Evolutionary conservation across 2,113 vertebrate genomes (phyloP).

Genomic region (Nipponia nippon): DNA sequence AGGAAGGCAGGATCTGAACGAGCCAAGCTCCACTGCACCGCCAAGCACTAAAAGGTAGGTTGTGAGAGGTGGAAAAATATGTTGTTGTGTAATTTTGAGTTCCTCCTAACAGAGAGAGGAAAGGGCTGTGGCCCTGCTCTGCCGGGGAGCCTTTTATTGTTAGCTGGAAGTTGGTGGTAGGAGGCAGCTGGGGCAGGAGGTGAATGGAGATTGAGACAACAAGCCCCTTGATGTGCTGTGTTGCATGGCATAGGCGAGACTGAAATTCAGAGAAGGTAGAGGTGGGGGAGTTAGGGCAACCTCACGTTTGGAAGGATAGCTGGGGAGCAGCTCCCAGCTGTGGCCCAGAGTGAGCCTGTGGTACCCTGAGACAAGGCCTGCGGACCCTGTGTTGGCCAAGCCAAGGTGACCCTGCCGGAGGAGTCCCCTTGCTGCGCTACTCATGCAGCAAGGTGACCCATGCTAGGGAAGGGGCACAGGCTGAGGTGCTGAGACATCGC

Average conservation of each 20-base stretch:
- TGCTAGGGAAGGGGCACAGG: background rate
- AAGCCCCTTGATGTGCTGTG: background rate
- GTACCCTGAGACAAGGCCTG: background rate
- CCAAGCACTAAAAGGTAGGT: background rate
- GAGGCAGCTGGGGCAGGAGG: background rate
- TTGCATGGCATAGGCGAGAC: background rate
- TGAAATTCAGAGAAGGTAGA: background rate
- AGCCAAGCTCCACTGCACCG: background rate
- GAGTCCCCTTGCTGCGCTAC: background rate
- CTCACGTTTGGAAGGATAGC: background rate
- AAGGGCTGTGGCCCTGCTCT: background rate
- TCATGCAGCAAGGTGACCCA: background rate
- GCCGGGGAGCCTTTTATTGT: background rate
- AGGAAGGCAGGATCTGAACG: background rate
- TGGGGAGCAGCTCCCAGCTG: background rate
- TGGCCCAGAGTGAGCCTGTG: background rate
- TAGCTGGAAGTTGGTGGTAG: background rate
- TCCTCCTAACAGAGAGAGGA: background rate
- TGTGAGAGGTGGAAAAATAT: background rate
- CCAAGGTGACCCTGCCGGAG: background rate
- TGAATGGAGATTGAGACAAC: background rate
- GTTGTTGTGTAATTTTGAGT: background rate
- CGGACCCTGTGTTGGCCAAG: background rate
- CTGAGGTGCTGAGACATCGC: accelerated
- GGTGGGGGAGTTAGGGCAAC: background rate